Evolutionary conservation across 2,113 vertebrate genomes (phyloP).

Genomic region (Chloroceryle aenea): DNA sequence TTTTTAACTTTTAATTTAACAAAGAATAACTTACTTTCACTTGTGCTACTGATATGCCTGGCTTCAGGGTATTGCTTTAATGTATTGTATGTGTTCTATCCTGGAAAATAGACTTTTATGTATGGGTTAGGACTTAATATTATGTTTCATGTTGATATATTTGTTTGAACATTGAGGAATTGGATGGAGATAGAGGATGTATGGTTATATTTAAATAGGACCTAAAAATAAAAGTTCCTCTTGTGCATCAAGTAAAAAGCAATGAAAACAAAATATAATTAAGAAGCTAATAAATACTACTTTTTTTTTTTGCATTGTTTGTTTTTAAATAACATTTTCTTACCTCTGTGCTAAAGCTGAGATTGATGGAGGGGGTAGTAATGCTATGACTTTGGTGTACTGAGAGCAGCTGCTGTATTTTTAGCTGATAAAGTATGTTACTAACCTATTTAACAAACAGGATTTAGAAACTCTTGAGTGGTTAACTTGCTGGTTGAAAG

Average conservation of each 20-base stretch:
- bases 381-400: neutral
- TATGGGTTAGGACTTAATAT: conserved; percentile 22
- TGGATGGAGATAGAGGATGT: neutral
- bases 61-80: conserved; percentile 55
- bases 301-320: neutral
- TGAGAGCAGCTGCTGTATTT: neutral
- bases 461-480: neutral
- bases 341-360: neutral
- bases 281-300: neutral
- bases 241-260: neutral
- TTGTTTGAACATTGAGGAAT: conserved; percentile 23
- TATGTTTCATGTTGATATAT: conserved; percentile 7
- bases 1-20: conserved; percentile 25
- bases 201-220: conserved; percentile 21
- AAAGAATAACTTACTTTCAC: conserved; percentile 34
- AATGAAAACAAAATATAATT: neutral
- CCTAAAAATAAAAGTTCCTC: neutral
- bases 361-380: neutral
- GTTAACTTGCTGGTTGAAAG: neutral
- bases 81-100: conserved; percentile 9
- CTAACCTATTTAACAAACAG: conserved; percentile 19
- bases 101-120: conserved; percentile 1
- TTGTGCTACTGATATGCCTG: conserved; percentile 51
- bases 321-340: neutral
- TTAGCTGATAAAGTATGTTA: neutral